Evolutionary conservation across 2,797 vertebrate species (phyloP), one percentile per base, ranked within the genome.

Genomic region (Bradypus variegatus): DNA sequence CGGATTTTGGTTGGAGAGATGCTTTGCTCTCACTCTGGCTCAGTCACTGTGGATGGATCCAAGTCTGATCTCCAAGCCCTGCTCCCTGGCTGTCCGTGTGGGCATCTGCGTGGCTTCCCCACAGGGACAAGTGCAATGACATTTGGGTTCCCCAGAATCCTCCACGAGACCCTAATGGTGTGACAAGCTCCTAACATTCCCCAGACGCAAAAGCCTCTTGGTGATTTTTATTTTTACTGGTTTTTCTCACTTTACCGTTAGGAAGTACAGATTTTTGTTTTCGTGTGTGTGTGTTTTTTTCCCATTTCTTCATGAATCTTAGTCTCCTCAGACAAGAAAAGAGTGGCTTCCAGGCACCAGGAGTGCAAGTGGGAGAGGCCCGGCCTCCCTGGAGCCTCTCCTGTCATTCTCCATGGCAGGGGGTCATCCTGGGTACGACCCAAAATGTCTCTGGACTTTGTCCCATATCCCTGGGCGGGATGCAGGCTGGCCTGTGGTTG

Each of bases 71-170:
- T 79, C 23, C 21, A 69, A 38, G 29, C 80, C 8, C 31, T 11
- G 27, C 33, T 62, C 78, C 29, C 64, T 65, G 50, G 33, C 12
- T 21, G 41, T 38, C 58, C 27, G 6, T 6, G 9, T 73, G 8
- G 33, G 45, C 6, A 29, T 11, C 25, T 2, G 36, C 12, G 10
- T 72, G 36, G 15, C 41, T 50, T 53, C 4, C 1, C 0, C 0
- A 27, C 41, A 65, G 84, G 25, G 6, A 0, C n/a, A 6, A 6
- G 36, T 1, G 6, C 5, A 58, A 12, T 11, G 58, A 33, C 38
- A 1, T 45, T 23, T 21, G 15, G 11, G 33, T 11, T 41, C 77
- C 58, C 38, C 9, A 9, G 70, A 50, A 58, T 64, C 45, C 67
- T 48, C 36, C 16, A 38, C 33, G 31, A 86, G 38, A 41, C 38